Conservation (phyloP, 2,797 vertebrate species). For the Eidolon dupreanum region DNA sequence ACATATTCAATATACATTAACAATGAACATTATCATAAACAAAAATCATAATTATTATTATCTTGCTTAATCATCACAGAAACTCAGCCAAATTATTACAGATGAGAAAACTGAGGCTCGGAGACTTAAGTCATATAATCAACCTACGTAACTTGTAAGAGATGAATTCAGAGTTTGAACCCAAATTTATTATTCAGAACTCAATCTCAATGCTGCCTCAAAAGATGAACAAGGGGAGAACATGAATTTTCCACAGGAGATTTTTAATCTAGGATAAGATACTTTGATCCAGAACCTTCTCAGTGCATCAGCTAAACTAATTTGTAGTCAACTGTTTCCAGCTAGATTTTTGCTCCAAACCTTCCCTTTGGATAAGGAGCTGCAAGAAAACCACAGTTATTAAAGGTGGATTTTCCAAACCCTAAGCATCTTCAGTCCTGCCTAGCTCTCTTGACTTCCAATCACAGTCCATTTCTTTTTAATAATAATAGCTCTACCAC, state of each 20-base stretch:
- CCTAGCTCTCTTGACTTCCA: background rate
- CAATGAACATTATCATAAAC: conserved; percentile 56
- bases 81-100: conserved; percentile 64
- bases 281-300: background rate
- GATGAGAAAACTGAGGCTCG: background rate
- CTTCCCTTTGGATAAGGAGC: background rate
- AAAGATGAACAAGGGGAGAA: background rate
- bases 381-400: background rate
- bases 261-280: background rate
- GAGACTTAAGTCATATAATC: conserved; percentile 7
- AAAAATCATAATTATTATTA: conserved; percentile 62
- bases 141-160: background rate
- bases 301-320: background rate
- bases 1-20: conserved; percentile 36
- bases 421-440: background rate
- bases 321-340: background rate
- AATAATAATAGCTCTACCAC: background rate
- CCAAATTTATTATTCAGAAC: background rate
- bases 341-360: background rate
- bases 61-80: conserved; percentile 59
- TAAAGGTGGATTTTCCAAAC: background rate
- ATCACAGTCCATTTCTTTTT: background rate
- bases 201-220: background rate
- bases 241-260: background rate
- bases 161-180: background rate